Conservation (phyloP, 2,888 invertebrate species). For the Athetis lepigone region DNA sequence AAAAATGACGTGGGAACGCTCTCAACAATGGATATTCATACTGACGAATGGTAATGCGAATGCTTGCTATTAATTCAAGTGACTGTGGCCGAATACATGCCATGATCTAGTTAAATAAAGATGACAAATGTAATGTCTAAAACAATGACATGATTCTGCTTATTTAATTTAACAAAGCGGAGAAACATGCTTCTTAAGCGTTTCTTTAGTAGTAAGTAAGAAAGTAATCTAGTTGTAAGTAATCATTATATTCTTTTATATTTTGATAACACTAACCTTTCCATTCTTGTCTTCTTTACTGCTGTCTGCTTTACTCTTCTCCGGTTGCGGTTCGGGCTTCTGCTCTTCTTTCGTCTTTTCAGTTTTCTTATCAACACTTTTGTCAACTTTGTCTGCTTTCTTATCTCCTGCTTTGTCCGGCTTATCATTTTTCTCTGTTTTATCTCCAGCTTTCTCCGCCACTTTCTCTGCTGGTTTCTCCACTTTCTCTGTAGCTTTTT, state of each 20-base stretch:
- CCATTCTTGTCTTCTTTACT: slow-evolving; percentile 74
- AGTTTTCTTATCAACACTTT: slow-evolving; percentile 46
- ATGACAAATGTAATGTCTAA: not conserved
- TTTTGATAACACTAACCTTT: slow-evolving; percentile 70
- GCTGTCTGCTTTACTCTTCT: slow-evolving; percentile 67
- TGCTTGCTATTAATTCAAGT: not conserved
- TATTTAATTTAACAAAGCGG: not conserved
- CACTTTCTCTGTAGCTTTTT: slow-evolving; percentile 66
- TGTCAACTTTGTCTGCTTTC: slow-evolving; percentile 49
- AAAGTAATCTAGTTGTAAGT: not conserved
- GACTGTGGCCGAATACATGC: slow-evolving; percentile 10
- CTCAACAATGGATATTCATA: not conserved
- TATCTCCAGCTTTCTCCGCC: slow-evolving; percentile 58
- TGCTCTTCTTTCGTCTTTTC: slow-evolving; percentile 50
- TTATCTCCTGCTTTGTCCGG: slow-evolving; percentile 49
- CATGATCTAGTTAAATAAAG: not conserved
- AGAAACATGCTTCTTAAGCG: not conserved
- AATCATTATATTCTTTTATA: not conserved
- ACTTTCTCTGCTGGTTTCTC: slow-evolving; percentile 57
- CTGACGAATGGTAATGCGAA: not conserved
- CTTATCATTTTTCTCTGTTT: slow-evolving; percentile 50
- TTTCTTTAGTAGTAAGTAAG: not conserved
- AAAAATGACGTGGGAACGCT: too few relatives aligned
- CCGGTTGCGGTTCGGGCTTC: slow-evolving; percentile 56
- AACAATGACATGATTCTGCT: not conserved